Conservation (phyloP, 1,140 invertebrate species). For the Aphelenchoides avenae region DNA sequence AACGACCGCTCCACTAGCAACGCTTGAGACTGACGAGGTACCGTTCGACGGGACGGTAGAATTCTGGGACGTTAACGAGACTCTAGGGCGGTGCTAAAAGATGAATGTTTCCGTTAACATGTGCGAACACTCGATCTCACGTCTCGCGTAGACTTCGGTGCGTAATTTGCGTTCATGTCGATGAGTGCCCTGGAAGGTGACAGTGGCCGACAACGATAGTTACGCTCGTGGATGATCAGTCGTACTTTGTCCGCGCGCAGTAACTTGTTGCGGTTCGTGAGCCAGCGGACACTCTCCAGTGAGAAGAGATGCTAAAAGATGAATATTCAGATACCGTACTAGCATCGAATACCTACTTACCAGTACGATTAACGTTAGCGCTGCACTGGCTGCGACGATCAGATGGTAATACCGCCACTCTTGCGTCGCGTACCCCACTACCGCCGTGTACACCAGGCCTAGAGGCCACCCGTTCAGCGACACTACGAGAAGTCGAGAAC, state of each 20-base stretch:
- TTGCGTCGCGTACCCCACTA: slow-evolving; percentile 29
- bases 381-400: slow-evolving; percentile 19
- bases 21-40: too few relatives aligned
- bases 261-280: slow-evolving; percentile 31
- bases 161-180: neutral
- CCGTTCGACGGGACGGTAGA: too few relatives aligned
- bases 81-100: slow-evolving; percentile 3
- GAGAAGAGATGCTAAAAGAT: slow-evolving; percentile 36
- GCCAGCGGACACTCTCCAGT: slow-evolving; percentile 48
- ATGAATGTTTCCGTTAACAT: neutral
- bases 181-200: neutral
- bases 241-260: slow-evolving; percentile 26
- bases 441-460: slow-evolving; percentile 48
- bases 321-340: neutral
- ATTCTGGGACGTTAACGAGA: too few relatives aligned
- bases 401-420: slow-evolving; percentile 44
- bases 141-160: neutral
- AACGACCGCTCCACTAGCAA: too few relatives aligned
- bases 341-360: slow-evolving; percentile 18
- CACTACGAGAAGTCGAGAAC: slow-evolving; percentile 50
- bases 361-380: slow-evolving; percentile 26
- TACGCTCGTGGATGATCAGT: slow-evolving; percentile 12
- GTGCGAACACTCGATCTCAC: neutral
- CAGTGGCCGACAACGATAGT: slow-evolving; percentile 1
- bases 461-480: slow-evolving; percentile 57